Evolutionary conservation across 2,797 vertebrate species (phyloP).

Genomic region (Periparus ater): DNA sequence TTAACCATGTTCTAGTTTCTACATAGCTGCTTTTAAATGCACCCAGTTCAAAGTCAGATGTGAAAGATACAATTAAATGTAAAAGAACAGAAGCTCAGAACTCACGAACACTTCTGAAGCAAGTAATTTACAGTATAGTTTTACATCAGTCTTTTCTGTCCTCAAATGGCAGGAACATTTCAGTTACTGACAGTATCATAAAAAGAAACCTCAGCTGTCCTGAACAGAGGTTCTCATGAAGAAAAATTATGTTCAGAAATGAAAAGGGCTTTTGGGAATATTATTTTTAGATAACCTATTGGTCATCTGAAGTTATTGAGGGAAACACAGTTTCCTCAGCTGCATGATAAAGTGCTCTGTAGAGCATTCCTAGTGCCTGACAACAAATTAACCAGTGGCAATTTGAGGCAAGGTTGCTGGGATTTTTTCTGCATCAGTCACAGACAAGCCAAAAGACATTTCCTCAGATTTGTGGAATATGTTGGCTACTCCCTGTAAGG

Average conservation of each 20-base stretch:
- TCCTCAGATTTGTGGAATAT: not conserved
- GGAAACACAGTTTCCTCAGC: not conserved
- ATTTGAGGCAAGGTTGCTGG: not conserved
- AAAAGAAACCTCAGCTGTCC: not conserved
- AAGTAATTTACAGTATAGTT: not conserved
- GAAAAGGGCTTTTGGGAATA: not conserved
- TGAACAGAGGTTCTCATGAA: not conserved
- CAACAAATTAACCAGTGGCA: not conserved
- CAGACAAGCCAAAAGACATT: not conserved
- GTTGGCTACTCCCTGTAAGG: not conserved
- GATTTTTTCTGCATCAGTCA: not conserved
- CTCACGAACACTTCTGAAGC: not conserved
- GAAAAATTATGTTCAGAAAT: not conserved
- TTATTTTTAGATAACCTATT: not conserved
- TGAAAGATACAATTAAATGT: not conserved
- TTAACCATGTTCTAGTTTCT: not conserved
- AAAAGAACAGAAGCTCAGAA: not conserved
- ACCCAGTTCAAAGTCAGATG: not conserved
- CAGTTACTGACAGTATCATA: not conserved
- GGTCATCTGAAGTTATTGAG: not conserved
- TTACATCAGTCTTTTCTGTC: not conserved
- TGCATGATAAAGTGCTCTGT: not conserved
- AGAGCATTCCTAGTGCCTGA: not conserved
- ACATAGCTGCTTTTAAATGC: not conserved
- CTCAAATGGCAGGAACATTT: not conserved